Conservation (phyloP, 1,140 invertebrate species). For the Watersipora subatra region DNA sequence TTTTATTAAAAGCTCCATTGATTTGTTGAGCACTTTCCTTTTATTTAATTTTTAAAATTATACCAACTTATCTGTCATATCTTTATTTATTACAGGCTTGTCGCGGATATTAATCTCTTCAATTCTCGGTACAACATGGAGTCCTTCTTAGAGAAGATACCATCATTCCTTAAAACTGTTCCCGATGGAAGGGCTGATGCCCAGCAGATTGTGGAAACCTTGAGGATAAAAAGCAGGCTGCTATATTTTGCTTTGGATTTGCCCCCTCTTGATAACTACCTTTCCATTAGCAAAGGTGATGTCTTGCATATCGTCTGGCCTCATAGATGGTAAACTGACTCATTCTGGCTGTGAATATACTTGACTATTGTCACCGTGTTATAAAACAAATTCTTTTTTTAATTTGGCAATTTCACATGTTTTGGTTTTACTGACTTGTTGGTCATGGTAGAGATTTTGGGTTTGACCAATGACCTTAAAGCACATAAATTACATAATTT, state of each 20-base stretch:
- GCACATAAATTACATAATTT: too few species aligned
- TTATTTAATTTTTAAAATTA: too few species aligned
- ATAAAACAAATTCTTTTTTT: too few species aligned
- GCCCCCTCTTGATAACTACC: conserved; percentile 10
- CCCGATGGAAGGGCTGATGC: conserved; percentile 50
- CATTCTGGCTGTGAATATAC: too few species aligned
- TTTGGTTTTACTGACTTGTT: too few species aligned
- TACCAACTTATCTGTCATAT: too few species aligned
- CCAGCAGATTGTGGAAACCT: conserved; percentile 41
- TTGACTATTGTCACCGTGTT: too few species aligned
- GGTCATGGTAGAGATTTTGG: too few species aligned
- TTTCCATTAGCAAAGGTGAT: neutral
- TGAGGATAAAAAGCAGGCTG: conserved; percentile 50
- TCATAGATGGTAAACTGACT: conserved; percentile 53
- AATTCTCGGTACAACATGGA: conserved; percentile 57
- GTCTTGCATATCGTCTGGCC: conserved; percentile 58
- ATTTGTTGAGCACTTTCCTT: too few species aligned
- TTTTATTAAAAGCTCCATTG: too few species aligned
- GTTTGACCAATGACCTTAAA: too few species aligned
- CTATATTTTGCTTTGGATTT: conserved; percentile 54
- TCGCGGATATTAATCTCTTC: conserved; percentile 57
- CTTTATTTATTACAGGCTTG: conserved; percentile 50
- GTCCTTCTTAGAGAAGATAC: conserved; percentile 53
- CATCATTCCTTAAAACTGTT: conserved; percentile 51
- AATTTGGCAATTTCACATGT: too few species aligned